Base-by-base conservation (phyloP, 2,113 vertebrate genomes). In the Thalassarche chlororhynchos region DNA sequence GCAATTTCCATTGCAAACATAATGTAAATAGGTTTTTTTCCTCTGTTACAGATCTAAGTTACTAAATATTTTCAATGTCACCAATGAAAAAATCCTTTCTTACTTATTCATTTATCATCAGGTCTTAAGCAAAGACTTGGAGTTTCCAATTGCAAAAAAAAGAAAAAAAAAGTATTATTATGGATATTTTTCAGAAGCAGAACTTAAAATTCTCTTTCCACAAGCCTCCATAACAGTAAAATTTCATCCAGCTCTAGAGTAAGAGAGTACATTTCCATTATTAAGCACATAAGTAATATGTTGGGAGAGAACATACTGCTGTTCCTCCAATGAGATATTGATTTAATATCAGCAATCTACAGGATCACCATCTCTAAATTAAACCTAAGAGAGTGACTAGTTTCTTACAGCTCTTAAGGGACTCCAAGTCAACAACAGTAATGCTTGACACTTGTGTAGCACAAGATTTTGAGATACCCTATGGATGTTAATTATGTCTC, bases 331-430 rank as follows among this genome's bases (percentile, higher is more conserved):
- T 70, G 34, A 80, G 70, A 69, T 92, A 92, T 55, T 96, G 69
- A 94, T 96, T 93, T 88, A 94, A 62, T 74, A 91, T 77, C n/a
- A 75, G 38, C 81, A 86, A 78, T 81, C 62, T 88, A 66, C 42
- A 77, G 46, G 62, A 91, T 87, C 47, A 66, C 42, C 10, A 31
- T 55, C 38, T 88, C 64, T 92, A 90, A 81, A 92, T 81, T 84
- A 78, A 90, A 77, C 29, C 16, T 83, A 51, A 88, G 60, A 89
- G 34, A 82, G 3, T 76, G 26, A 78, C 24, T 68, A 62, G 64
- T 81, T 92, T 88, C 64, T 70, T 83, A 80, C n/a, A 78, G 52
- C 23, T 81, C 68, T 81, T 58, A 46, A 62, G 66, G 36, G 29
- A n/a, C n/a, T 88, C 42, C 17, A 60, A 42, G 60, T 84, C 83